Conservation (phyloP, 2,888 invertebrate species). For the Bombylius discolor region DNA sequence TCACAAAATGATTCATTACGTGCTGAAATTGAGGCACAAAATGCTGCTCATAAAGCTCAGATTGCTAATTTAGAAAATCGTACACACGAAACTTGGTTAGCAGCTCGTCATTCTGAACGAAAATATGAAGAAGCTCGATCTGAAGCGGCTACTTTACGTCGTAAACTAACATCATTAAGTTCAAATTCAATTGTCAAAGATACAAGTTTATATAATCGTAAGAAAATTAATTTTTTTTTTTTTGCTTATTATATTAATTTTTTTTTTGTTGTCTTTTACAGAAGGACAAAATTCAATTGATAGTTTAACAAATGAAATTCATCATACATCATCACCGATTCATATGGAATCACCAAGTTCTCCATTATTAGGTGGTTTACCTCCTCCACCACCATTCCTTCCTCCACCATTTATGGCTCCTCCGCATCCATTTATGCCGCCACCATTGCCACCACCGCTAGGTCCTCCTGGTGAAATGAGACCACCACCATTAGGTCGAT, state of each 20-base stretch:
- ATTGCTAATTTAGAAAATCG: constrained; percentile 69
- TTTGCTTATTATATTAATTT: not conserved
- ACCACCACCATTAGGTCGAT: constrained; percentile 42
- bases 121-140: constrained; percentile 68
- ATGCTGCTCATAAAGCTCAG: constrained; percentile 51
- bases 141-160: constrained; percentile 53
- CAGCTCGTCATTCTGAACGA: constrained; percentile 66
- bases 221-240: not conserved
- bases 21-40: constrained; percentile 76
- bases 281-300: constrained; percentile 9
- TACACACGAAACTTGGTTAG: constrained; percentile 76
- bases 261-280: constrained; percentile 1
- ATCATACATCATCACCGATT: constrained; percentile 29
- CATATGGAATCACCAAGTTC: constrained; percentile 34
- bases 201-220: constrained; percentile 8
- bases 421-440: constrained; percentile 45
- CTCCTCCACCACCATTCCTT: constrained; percentile 45
- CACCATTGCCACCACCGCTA: constrained; percentile 46
- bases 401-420: constrained; percentile 51
- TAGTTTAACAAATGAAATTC: constrained; percentile 19
- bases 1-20: constrained; percentile 50
- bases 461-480: constrained; percentile 42
- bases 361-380: constrained; percentile 38
- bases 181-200: constrained; percentile 10
- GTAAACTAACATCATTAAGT: constrained; percentile 39